A percentile compares a stretch with the other conserved stretches of the same genome.
Conservation (phyloP, 1,140 invertebrate genomes). For the Holcopasites calliopsidis region DNA sequence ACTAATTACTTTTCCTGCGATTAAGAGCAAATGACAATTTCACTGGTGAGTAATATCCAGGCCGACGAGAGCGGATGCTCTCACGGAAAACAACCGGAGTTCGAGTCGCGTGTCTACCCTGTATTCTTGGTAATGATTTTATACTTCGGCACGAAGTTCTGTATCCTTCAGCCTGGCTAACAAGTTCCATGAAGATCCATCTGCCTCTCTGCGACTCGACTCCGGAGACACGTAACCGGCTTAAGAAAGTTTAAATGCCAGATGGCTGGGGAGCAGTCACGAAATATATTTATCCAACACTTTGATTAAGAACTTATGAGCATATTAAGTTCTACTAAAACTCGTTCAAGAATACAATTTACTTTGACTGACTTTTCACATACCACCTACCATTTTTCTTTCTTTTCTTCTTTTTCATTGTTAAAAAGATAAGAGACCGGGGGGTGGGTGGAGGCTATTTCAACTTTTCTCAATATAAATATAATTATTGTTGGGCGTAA, state of each 20-base stretch:
- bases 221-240: conserved; percentile 4
- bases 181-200: conserved; percentile 24
- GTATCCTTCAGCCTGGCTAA: conserved; percentile 21
- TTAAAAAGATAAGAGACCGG: too few species aligned
- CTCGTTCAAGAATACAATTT: neutral
- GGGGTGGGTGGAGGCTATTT: too few species aligned
- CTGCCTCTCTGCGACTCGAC: neutral
- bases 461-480: too few species aligned
- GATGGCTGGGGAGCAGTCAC: neutral
- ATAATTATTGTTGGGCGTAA: too few species aligned
- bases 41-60: conserved; percentile 1
- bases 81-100: neutral
- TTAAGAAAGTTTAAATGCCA: conserved; percentile 31
- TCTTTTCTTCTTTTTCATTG: neutral
- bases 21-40: too few species aligned
- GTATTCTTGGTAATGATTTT: conserved; percentile 23
- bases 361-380: too few species aligned
- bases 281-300: conserved; percentile 27
- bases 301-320: neutral
- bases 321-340: conserved; percentile 15
- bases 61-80: neutral
- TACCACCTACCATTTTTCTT: too few species aligned
- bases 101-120: neutral
- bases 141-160: neutral
- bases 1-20: too few species aligned